Base-by-base conservation (phyloP, 2,888 invertebrate genomes). In the Trachelus troglodyta region DNA sequence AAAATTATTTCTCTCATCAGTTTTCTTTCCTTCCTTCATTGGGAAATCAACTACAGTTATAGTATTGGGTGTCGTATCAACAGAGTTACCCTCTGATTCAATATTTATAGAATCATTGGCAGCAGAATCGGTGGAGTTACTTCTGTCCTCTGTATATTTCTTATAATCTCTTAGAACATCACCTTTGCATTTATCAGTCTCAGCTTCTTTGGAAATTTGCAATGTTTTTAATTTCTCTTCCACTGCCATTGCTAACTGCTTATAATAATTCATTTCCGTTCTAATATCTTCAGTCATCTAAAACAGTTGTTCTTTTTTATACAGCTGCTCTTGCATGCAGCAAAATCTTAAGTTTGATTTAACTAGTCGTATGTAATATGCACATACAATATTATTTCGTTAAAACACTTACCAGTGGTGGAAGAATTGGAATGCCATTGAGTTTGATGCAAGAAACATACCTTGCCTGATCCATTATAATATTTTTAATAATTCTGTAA, bases 371-470 rank as follows among this genome's bases (percentile, higher is more conserved):
- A 35, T 76, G n/a, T 11, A 35, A 56, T 0, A 31, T 34, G 73
- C 73, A 69, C 6, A 75, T 12, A 34, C 23, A 40, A 73, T 40
- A 69, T 34, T 68, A 75, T 73, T 73, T 35, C 1, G n/a, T 73
- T 34, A 69, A 34, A 35, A 73, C 40, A 68, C 94, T 94, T 92
- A 96, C 96, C 92, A 96, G 91, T 74, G 96, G 96, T 76, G 96
- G 96, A 81, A 96, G 93, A 83, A 96, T 94, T 33, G 96, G 95
- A 76, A 94, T 92, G 79, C 96, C 96, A 91, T 95, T 94, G 83
- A 96, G 93, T 93, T 94, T 95, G 90, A 96, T 95, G 85, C 94
- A 95, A 74, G 96, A 96, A 77, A 93, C 92, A 87, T 94, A 95
- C 37, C 84, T 77, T 35, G 80, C 34, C 30, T 73, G 79, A 74